Base-by-base conservation (phyloP, 2,113 vertebrate genomes). In the Chascanopsetta lugubris region DNA sequence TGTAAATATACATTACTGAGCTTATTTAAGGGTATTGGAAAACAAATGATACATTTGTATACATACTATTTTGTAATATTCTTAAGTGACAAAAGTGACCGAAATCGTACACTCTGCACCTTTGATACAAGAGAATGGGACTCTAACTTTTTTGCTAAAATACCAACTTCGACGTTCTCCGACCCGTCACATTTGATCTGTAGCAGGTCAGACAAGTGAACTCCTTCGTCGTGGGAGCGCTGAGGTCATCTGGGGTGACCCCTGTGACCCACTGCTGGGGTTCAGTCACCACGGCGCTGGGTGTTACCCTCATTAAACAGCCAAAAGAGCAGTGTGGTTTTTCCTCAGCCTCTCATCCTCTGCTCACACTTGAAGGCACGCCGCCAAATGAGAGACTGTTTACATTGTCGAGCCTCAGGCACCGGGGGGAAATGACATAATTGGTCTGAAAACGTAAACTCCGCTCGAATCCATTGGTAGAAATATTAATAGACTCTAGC, bases 291-390 rank as follows among this genome's bases (percentile, higher is more conserved):
- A 64, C 78, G 74, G 53, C 1, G 9, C 50, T 79, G 83, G 83
- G 86, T 80, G 88, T 85, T 84, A 62, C 73, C 76, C 77, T 77
- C 70, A 69, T 76, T 82, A 75, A 59, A 65, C 53, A 73, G 74
- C 76, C 75, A 75, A 68, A 67, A 77, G 59, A 6, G 57, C 58
- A 22, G 25, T 65, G 82, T 6, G 85, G 85, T 83, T 88, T 85
- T n/a, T 75, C 76, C 72, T 75, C 82, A 76, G 69, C 75, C 79
- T 87, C 53, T 89, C 79, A 84, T 86, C 77, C 77, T 40, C 36
- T 34, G 42, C 72, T 72, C 50, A 70, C 60, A 69, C 78, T 67
- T 51, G 69, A 69, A 60, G 20, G 24, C 6, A 56, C 9, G 60
- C 61, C 59, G 73, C 71, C 71, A 80, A 87, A 85, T 77, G 63